These are phyloP conservation scores for Labrus mixtus DNA, from an alignment of 2,113 vertebrate species.

Conservation along the genomic window DNA sequence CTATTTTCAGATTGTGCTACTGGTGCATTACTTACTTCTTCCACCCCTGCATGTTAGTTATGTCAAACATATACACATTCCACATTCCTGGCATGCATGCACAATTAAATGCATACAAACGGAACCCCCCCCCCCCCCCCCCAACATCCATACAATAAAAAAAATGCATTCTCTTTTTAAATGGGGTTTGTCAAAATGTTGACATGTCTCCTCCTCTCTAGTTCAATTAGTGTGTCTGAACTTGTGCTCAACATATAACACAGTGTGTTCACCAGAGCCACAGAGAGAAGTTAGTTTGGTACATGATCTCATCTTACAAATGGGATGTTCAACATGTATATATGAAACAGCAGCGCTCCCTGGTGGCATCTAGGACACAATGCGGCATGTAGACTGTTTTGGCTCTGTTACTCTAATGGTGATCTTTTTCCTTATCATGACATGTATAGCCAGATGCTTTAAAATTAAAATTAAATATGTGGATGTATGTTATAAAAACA, in stretches of 20 bases:
- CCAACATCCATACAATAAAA: no score
- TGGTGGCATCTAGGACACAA: slow-evolving; percentile 24
- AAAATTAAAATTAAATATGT: background rate
- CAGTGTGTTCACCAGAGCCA: background rate
- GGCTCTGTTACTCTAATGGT: background rate
- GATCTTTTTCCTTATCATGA: background rate
- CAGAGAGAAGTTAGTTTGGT: background rate
- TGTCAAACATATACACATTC: background rate
- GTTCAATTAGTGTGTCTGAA: background rate
- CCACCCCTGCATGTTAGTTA: background rate
- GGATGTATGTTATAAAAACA: no score
- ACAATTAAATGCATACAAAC: background rate
- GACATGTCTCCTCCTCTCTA: no score
- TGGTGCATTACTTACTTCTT: background rate
- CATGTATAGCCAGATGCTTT: background rate
- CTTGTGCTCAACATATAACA: background rate
- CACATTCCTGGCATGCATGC: background rate
- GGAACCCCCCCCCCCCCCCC: no score
- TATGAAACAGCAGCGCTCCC: slow-evolving; percentile 45
- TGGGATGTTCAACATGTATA: background rate
- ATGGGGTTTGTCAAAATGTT: no score
- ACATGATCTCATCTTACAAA: background rate
- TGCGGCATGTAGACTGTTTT: background rate
- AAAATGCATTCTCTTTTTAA: no score
- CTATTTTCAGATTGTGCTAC: background rate